Evolutionary conservation across 1,140 invertebrate species (phyloP), one percentile per base, ranked within the genome.

Genomic region (Atta colombica): DNA sequence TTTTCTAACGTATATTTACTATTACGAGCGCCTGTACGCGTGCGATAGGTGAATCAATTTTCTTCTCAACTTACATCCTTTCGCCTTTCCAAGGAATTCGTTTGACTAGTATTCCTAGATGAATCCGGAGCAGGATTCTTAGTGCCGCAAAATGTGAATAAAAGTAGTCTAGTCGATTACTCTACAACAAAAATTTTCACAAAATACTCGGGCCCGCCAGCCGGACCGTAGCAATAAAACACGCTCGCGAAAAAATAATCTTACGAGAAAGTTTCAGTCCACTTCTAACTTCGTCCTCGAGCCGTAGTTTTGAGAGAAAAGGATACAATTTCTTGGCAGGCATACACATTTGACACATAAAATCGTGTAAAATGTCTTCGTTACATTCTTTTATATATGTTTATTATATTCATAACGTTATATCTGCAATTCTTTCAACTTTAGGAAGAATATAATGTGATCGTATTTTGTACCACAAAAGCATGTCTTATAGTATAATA

Each of bases 21-120:
- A 25, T 75, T 75, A 35, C 53, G 25, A 49, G 7, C 45, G 68
- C 10, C 80, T 84, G 69, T 60, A n/a, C 68, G 53, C 53, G 21
- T 75, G 55, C 69, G 69, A 84, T 82, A 82, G 68, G 80, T 58
- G 80, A 82, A 82, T 82, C 80, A 82, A 82, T 82, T 82, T 82
- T 7, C 35, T 82, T 61, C 51, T 49, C 80, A 28, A 74, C 35
- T 6, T 39, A 61, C 12, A 35, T 84, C 55, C n/a, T 84, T 68
- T 69, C 51, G 28, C 77, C 5, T 55, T 84, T 45, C 28, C 28
- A 25, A 51, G 45, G 14, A 74, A 74, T 84, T 51, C 69, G 18
- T 84, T 31, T 77, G 69, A 75, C 18, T n/a, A n/a, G 18, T 51
- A 58, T 84, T 25, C 58, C 39, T 61, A 61, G 69, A 28, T 39